Evolutionary conservation across 2,113 vertebrate genomes (phyloP), one percentile per base, ranked within the genome.

Genomic region (Prolemur simus): DNA sequence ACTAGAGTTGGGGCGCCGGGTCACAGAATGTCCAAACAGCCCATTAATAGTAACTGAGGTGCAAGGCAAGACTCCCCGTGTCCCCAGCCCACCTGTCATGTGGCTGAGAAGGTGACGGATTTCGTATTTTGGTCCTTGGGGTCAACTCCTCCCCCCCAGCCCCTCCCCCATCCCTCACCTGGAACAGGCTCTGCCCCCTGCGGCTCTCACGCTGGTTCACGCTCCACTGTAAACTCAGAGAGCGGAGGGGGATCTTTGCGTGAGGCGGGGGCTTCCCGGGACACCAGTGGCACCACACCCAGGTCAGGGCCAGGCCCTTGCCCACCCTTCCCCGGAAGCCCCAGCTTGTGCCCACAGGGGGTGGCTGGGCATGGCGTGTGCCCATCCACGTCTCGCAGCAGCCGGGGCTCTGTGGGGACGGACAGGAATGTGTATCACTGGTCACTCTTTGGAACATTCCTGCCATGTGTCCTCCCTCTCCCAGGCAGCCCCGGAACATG

Each of bases 171-270:
- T 58, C 32, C 10, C 49, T 47, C 52, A 0, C 29, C 49, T 0
- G 34, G 15, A n/a, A 18, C 42, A 13, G 14, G 14, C 11, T 25
- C 54, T 3, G 0, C 5, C 1, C 3, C 18, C 29, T 2, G 10
- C 21, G 2, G 3, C 21, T 2, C 1, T 6, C 0, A 20, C 2
- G 32, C 0, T 3, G 32, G 21, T 17, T 47, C 14, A 0, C 6
- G 25, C 8, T 20, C 58, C 9, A 6, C 0, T 3, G 20, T 54
- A 13, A n/a, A 29, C 66, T 34, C 52, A 1, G 68, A 23, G 34
- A 60, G 39, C 10, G 29, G 8, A 52, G 4, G 8, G 10, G 0
- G 58, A 6, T 0, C 39, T 73, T 6, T 42, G 71, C 27, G 39
- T 45, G 42, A 15, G 5, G 39, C 7, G 39, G 39, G 23, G 39